Conservation (phyloP, 2,113 vertebrate species). For the Charadrius vociferus region DNA sequence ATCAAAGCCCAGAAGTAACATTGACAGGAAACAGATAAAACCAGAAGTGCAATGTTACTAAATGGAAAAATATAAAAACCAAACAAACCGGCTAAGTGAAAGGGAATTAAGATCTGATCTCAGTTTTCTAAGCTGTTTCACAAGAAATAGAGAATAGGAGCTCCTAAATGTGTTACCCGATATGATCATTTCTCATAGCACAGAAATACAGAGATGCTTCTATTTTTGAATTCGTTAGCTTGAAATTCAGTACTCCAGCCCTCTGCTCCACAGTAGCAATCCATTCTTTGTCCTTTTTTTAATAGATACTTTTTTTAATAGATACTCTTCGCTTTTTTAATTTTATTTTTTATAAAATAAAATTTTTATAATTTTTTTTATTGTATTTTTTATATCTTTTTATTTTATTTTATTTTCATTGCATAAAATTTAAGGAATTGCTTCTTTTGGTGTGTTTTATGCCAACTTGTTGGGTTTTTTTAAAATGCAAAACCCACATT, state of each 20-base stretch:
- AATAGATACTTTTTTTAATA: neutral
- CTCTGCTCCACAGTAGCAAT: neutral
- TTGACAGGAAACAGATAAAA: neutral
- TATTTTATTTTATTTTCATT: neutral
- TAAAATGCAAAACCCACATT: neutral
- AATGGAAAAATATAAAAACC: neutral
- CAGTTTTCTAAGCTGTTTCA: neutral
- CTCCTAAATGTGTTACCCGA: neutral
- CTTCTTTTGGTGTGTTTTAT: neutral
- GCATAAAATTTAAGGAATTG: neutral
- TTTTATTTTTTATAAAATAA: too few species aligned
- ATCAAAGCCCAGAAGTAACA: neutral
- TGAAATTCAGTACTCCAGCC: neutral
- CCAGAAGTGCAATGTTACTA: neutral
- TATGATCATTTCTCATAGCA: neutral
- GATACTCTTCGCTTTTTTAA: too few species aligned
- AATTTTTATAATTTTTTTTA: too few species aligned
- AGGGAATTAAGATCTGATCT: neutral
- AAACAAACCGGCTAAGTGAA: neutral
- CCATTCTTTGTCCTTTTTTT: neutral
- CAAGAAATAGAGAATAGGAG: neutral
- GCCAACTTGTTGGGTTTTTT: neutral
- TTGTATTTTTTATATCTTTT: too few species aligned
- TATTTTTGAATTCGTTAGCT: neutral
- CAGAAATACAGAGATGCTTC: neutral